Conservation (phyloP, 2,888 invertebrate genomes). For the Trypoxylon attenuatum region DNA sequence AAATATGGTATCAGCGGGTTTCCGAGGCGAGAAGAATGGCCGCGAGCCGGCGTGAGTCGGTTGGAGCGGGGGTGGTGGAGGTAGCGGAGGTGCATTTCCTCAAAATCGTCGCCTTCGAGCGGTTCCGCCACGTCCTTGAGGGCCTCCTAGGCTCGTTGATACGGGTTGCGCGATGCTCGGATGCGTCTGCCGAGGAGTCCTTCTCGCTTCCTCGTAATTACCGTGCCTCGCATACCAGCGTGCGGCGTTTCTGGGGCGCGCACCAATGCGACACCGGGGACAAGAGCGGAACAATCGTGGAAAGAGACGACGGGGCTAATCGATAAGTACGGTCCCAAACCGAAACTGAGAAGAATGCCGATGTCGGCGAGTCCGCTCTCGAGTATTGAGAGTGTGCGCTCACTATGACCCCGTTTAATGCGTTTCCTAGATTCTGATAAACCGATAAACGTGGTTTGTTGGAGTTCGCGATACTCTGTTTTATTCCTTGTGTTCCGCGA, state of each 20-base stretch:
- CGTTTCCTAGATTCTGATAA: conserved; percentile 1
- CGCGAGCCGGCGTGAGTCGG: conserved; percentile 4
- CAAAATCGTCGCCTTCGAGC: conserved; percentile 34
- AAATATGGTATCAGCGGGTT: conserved; percentile 29
- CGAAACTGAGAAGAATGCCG: conserved; percentile 52
- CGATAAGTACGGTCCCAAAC: conserved; percentile 57
- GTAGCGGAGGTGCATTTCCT: background rate
- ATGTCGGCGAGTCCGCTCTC: conserved; percentile 12
- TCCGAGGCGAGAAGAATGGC: conserved; percentile 35
- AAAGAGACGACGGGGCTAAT: conserved; percentile 52
- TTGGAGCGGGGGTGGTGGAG: background rate
- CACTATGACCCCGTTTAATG: conserved; percentile 1
- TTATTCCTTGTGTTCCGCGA: background rate
- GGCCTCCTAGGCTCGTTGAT: conserved; percentile 21
- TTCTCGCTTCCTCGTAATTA: conserved; percentile 53
- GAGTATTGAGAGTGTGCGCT: background rate
- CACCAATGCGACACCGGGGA: conserved; percentile 51
- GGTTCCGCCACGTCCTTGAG: conserved; percentile 31
- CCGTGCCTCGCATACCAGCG: conserved; percentile 53
- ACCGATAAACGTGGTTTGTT: background rate
- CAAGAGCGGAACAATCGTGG: conserved; percentile 57
- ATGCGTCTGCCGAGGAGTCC: conserved; percentile 35
- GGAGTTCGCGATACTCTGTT: background rate
- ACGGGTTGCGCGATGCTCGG: conserved; percentile 15
- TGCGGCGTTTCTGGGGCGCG: conserved; percentile 51